Conservation (phyloP, 2,113 vertebrate species). For the Fregetta grallaria region DNA sequence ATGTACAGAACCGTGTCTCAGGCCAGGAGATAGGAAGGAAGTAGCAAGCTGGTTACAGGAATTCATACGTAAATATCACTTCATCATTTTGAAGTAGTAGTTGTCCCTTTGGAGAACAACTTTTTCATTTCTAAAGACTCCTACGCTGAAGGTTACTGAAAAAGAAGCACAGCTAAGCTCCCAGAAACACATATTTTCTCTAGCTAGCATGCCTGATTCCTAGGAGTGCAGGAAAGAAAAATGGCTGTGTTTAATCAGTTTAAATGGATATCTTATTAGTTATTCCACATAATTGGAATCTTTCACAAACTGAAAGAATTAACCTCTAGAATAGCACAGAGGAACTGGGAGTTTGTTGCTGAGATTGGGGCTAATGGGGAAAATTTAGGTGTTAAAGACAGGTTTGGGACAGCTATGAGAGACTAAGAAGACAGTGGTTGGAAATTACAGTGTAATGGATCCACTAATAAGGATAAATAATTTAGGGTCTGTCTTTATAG, state of each 20-base stretch:
- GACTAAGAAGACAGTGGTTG: background rate
- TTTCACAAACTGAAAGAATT: background rate
- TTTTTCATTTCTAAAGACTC: background rate
- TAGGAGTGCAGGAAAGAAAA: background rate
- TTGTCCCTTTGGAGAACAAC: background rate
- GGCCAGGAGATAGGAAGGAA: background rate
- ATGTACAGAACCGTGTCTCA: background rate
- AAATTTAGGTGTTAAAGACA: background rate
- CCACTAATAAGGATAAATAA: background rate
- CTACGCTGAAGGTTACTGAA: background rate
- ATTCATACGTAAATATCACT: background rate
- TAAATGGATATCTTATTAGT: background rate
- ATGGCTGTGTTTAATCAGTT: background rate
- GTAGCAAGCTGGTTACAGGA: background rate
- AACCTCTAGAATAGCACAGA: background rate
- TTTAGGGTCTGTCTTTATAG: background rate
- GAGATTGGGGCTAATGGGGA: background rate
- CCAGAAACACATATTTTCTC: background rate
- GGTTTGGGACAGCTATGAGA: background rate
- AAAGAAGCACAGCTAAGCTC: background rate
- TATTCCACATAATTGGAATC: background rate
- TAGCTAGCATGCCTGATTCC: rapidly evolving
- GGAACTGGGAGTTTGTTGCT: background rate
- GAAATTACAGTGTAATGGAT: background rate
- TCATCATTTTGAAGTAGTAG: background rate